Conservation (phyloP, 2,113 vertebrate genomes). For the Pituophis catenifer region DNA sequence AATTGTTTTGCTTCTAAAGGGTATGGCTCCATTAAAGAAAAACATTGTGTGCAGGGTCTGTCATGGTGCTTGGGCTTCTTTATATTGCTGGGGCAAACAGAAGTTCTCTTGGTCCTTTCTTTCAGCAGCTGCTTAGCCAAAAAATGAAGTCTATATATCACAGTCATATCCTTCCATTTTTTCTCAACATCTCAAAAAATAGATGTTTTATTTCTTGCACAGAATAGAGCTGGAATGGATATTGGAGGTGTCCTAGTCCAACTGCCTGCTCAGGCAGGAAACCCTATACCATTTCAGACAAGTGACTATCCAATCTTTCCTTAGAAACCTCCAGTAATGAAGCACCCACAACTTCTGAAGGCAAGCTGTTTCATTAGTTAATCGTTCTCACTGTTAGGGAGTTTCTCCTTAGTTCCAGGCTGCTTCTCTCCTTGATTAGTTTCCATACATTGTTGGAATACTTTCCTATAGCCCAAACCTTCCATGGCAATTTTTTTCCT, state of each 20-base stretch:
- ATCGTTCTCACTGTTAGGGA: too few species aligned
- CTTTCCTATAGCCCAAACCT: background rate
- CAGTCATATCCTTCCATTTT: conserved; percentile 66
- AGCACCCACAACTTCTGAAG: too few species aligned
- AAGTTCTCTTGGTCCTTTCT: conserved; percentile 56
- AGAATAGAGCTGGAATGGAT: too few species aligned
- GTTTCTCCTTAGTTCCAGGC: too few species aligned
- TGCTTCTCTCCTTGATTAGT: too few species aligned
- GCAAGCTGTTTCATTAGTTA: too few species aligned
- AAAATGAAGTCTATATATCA: conserved; percentile 68
- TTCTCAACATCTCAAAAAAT: conserved; percentile 68
- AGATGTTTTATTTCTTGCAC: background rate
- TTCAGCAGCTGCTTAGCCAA: conserved; percentile 58
- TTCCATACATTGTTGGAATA: too few species aligned
- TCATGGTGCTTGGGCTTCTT: conserved; percentile 53
- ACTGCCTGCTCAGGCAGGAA: too few species aligned
- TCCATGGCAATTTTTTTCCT: background rate
- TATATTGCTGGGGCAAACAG: conserved; percentile 50
- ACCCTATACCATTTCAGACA: too few species aligned
- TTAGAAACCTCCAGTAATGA: too few species aligned
- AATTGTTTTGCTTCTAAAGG: conserved; percentile 67
- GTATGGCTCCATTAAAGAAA: conserved; percentile 47
- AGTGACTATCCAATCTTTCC: too few species aligned
- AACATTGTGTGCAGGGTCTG: conserved; percentile 48
- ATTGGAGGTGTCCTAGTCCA: too few species aligned